Conservation (phyloP, 1,140 invertebrate genomes). For the Papilio glaucus region DNA sequence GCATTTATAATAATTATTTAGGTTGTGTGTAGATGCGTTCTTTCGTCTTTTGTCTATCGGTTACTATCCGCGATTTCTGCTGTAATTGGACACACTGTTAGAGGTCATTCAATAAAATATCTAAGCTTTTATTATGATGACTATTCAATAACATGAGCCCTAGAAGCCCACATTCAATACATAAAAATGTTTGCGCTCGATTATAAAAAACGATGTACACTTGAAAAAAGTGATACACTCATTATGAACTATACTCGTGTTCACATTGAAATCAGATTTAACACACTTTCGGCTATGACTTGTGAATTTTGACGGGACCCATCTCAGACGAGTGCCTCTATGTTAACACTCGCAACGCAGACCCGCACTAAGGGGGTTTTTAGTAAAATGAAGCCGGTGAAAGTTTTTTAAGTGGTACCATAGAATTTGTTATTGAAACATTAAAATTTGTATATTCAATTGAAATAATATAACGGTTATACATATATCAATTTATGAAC, state of each 20-base stretch:
- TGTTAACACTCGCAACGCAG: neutral
- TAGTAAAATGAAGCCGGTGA: neutral
- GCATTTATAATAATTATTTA: too few relatives aligned
- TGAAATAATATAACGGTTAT: neutral
- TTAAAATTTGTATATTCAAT: neutral
- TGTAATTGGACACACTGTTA: neutral
- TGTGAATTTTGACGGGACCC: constrained; percentile 28
- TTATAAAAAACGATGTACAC: neutral
- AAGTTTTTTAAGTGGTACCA: neutral
- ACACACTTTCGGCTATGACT: constrained; percentile 32
- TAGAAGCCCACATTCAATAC: constrained; percentile 19
- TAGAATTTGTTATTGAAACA: constrained; percentile 14
- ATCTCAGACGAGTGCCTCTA: neutral
- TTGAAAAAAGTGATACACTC: constrained; percentile 27
- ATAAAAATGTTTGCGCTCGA: constrained; percentile 10
- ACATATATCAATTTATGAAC: neutral
- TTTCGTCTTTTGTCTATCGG: neutral
- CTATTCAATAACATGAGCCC: neutral
- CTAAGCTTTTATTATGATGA: constrained; percentile 1
- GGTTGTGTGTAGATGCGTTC: neutral
- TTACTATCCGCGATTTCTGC: neutral
- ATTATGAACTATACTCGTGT: constrained; percentile 12
- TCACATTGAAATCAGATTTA: constrained; percentile 30
- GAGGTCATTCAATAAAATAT: neutral
- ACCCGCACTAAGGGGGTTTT: constrained; percentile 3